Conservation (phyloP, 2,113 vertebrate species). For the Alethe diademata region DNA sequence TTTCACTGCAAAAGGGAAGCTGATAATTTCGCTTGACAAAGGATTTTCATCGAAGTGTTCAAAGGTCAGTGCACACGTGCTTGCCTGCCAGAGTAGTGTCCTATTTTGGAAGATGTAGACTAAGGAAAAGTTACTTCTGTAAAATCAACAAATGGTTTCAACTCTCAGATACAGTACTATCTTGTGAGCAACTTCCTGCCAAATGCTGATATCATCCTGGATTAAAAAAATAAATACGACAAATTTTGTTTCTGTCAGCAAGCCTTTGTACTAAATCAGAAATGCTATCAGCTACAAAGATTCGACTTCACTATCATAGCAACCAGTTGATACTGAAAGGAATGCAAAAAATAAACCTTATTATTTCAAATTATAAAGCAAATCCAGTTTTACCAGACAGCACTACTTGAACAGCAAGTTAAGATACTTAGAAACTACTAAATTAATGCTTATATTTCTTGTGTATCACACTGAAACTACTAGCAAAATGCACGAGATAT, state of each 20-base stretch:
- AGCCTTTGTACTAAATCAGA: constrained; percentile 33
- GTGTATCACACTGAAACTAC: neutral
- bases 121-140: constrained; percentile 59
- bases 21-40: constrained; percentile 31
- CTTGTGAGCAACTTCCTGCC: constrained; percentile 20
- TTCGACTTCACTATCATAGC: neutral
- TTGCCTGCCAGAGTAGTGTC: neutral
- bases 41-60: neutral
- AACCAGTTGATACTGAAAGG: neutral
- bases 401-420: neutral
- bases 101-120: constrained; percentile 57
- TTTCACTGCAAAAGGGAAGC: constrained; percentile 45
- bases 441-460: neutral
- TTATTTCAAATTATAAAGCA: neutral
- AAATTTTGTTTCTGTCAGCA: constrained; percentile 57
- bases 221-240: constrained; percentile 67
- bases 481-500: neutral
- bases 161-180: neutral
- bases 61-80: constrained; percentile 29
- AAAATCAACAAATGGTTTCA: constrained; percentile 55
- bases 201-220: constrained; percentile 61
- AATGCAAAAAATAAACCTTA: constrained; percentile 7
- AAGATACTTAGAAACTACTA: neutral
- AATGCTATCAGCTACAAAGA: constrained; percentile 26
- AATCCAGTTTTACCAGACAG: constrained; percentile 10